Base-by-base conservation (phyloP, 2,113 vertebrate genomes). In the Zapus hudsonius region DNA sequence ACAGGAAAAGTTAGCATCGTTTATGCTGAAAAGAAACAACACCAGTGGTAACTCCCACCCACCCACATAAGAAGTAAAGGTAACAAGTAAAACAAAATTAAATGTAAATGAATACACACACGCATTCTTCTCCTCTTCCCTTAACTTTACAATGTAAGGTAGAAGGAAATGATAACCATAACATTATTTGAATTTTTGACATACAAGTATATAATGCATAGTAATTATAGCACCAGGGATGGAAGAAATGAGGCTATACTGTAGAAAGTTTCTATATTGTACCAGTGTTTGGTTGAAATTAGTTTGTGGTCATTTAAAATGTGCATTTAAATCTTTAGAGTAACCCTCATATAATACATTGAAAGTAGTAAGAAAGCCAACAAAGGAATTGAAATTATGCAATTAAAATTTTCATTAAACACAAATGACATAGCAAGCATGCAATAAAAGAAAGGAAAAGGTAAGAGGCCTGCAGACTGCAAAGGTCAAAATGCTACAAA, bases 21-120 rank as follows among this genome's bases (percentile, higher is more conserved):
- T 79, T 84, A 69, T 16, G 23, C n/a, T 47, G 73, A 67, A 87
- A 63, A 13, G 31, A 90, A 94, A 57, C 64, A 27, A 90, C 29
- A 94, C 29, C 72, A 87, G 64, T 83, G 27, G 63, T 52, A 87
- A 79, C 47, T 64, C 59, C 83, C 73, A 74, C 74, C 66, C 27
- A 57, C 20, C 36, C 3, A 40, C n/a, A n/a, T n/a, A 79, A 81
- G 67, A 84, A 38, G 42, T 20, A 67, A 79, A 85, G 40, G 52
- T 36, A 3, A 17, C 7, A 40, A 81, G 52, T 52, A 52, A 52
- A 52, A 10, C 36, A 73, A 92, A 59, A 33, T 38, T 25, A 83
- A 81, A 12, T 74, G 69, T 67, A 59, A 63, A 6, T 70, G 63
- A 75, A 69, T 76, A 42, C 61, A 38, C 73, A 74, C 12, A 84